Evolutionary conservation across 2,797 vertebrate genomes (phyloP), one percentile per base, ranked within the genome.

Genomic region (Peromyscus eremicus): DNA sequence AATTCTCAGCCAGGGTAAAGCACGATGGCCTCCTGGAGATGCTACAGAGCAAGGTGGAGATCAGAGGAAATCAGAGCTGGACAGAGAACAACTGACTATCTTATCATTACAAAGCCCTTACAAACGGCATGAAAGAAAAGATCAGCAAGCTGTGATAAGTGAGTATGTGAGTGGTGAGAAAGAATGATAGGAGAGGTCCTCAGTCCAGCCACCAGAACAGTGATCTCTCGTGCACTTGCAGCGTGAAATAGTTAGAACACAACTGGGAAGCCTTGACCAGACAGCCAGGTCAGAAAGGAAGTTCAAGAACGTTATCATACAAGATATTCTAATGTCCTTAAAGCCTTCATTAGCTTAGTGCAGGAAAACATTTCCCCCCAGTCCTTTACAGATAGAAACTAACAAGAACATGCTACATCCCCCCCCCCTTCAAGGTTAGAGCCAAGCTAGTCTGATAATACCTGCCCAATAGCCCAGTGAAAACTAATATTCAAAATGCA

Each of bases 91-190:
- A 92, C 0, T 0, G 37, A 77, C 75, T 75, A 9, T 40, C 92
- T 37, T 88, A 37, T 52, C 92, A 84, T 79, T 68, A 83, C 43
- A 96, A 96, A 91, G 89, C 34, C 62, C 75, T 92, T 85, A 94
- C 34, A 92, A 80, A 82, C 29, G 60, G 52, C 93, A 40, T 55
- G 49, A 93, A 89, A 92, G 34, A 86, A 94, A 85, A 94, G 60
- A 92, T 66, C 94, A 64, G 73, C 6, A 82, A 86, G 90, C 81
- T 66, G 37, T 10, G 82, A 64, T 91, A 94, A 75, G 49, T 66
- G 86, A 70, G 79, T 79, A 68, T 37, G 37, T 90, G 46, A 70
- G 89, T 66, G 80, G 80, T 62, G 16, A 93, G 92, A 97, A 43
- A 64, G 4, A n/a, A 89, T 73, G 66, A 71, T n/a, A 57, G 5